Conservation (phyloP, 2,113 vertebrate genomes). For the Lophura nycthemera region DNA sequence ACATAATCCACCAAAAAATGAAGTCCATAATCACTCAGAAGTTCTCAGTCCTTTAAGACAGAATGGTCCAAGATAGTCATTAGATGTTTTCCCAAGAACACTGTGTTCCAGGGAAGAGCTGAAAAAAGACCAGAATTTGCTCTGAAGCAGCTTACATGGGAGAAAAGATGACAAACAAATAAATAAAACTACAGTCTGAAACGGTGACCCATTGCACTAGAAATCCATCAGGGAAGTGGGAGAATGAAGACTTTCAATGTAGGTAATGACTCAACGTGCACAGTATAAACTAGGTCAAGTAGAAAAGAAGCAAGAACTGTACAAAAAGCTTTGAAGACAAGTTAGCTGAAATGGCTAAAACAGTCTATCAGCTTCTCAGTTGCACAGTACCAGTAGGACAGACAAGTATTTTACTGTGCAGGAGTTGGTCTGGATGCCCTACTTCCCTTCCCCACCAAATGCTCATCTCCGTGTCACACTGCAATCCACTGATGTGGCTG, state of each 20-base stretch:
- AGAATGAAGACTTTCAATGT: not conserved
- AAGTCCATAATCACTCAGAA: not conserved
- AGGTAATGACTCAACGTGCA: not conserved
- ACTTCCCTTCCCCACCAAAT: not conserved
- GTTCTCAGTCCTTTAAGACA: not conserved
- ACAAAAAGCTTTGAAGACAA: constrained; percentile 30
- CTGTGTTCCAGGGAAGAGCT: not conserved
- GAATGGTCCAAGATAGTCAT: not conserved
- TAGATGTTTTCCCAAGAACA: not conserved
- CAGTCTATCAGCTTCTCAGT: not conserved
- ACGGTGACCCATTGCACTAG: constrained; percentile 36
- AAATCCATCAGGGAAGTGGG: not conserved
- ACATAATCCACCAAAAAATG: not conserved
- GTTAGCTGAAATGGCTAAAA: not conserved
- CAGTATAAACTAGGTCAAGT: constrained; percentile 54
- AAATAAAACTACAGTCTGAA: not conserved
- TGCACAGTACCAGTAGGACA: not conserved
- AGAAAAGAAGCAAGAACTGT: constrained; percentile 14
- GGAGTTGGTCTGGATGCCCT: not conserved
- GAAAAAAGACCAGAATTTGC: not conserved
- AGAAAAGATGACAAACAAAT: not conserved
- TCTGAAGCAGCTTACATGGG: not conserved
- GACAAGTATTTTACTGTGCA: not conserved
- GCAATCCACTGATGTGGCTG: not conserved
- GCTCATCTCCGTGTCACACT: not conserved